phyloP scores from a whole-genome alignment of 2,888 invertebrate genomes.

The Oligia fasciuncula region DNA sequence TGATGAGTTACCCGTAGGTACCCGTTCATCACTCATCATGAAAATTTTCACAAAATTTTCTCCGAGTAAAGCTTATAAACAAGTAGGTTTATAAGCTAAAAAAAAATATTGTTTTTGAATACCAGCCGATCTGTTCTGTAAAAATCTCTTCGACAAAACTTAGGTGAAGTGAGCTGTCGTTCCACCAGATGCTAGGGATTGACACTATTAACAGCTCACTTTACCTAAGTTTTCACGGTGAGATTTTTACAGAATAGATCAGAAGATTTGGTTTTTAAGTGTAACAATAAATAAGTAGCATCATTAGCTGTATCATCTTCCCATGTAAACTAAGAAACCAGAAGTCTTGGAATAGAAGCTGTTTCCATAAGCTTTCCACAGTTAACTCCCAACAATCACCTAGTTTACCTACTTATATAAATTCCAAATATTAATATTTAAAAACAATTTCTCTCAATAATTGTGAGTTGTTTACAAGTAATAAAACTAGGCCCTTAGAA shows the following conservation, averaged over 20 bases:
- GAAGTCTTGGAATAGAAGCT: not conserved
- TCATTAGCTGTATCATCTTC: not conserved
- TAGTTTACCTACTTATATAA: not conserved
- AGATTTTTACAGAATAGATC: not conserved
- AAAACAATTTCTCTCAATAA: conserved; percentile 33
- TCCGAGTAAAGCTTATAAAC: no score
- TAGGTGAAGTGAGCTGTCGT: not conserved
- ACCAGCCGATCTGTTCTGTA: not conserved
- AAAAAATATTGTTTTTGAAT: not conserved
- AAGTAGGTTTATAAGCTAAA: no score
- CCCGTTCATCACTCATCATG: no score
- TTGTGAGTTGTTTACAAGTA: conserved; percentile 65
- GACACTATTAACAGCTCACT: not conserved
- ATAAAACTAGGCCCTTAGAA: conserved; percentile 78
- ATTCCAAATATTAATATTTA: conserved; percentile 21
- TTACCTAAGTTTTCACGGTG: no score
- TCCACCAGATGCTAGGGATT: not conserved
- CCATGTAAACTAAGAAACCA: not conserved
- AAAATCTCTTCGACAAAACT: not conserved
- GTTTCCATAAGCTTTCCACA: not conserved
- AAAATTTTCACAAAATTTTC: no score
- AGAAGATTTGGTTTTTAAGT: not conserved
- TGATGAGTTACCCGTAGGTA: conserved; percentile 6
- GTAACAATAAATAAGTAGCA: not conserved
- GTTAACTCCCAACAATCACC: not conserved